phyloP scores from a whole-genome alignment of 1,140 invertebrate species.

The Xylocopa sonorina region DNA sequence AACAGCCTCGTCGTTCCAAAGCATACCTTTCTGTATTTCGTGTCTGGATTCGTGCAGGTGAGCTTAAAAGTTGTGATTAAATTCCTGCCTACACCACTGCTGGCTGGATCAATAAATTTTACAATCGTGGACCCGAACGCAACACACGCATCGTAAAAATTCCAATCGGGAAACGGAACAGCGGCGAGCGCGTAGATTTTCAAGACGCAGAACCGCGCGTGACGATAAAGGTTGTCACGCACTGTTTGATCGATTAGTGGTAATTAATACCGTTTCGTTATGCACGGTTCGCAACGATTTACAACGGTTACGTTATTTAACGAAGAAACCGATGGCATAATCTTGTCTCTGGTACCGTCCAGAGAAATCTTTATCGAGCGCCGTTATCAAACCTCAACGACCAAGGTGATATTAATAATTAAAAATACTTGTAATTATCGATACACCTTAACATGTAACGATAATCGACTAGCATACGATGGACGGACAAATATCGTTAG shows the following conservation, averaged over 20 bases:
- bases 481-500: background rate
- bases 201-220: constrained; percentile 24
- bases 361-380: constrained; percentile 16
- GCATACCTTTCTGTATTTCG: too few relatives aligned
- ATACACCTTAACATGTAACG: constrained; percentile 16
- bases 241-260: constrained; percentile 19
- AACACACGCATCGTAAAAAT: constrained; percentile 5
- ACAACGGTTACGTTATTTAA: constrained; percentile 1
- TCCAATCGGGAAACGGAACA: background rate
- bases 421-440: constrained; percentile 50
- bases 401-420: constrained; percentile 44
- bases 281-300: constrained; percentile 22
- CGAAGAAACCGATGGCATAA: constrained; percentile 12
- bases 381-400: background rate
- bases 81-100: background rate
- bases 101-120: constrained; percentile 7
- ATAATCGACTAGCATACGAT: constrained; percentile 18
- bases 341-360: background rate
- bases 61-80: background rate
- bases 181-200: constrained; percentile 1
- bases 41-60: too few relatives aligned
- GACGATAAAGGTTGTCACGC: constrained; percentile 41
- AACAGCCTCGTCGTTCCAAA: too few relatives aligned
- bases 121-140: too few relatives aligned
- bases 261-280: constrained; percentile 13